phyloP scores from a whole-genome alignment of 2,113 vertebrate species.

The Dicaeum eximium region DNA sequence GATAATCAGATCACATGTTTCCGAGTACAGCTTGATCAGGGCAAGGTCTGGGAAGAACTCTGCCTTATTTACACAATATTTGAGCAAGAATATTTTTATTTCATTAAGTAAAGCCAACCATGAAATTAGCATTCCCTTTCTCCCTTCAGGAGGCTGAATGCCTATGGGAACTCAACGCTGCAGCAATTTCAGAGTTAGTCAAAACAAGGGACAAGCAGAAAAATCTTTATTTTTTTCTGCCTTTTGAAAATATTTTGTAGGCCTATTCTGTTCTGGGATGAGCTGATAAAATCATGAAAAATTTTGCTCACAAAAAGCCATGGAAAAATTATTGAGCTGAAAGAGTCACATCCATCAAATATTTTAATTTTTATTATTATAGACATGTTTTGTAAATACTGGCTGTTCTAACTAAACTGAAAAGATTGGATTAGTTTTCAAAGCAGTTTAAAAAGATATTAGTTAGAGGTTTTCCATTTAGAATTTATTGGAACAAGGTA shows the following conservation, averaged over 20 bases:
- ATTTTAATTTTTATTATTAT: background rate
- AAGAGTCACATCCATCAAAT: background rate
- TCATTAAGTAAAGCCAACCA: background rate
- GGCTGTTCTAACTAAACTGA: background rate
- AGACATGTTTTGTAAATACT: background rate
- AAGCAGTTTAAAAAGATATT: background rate
- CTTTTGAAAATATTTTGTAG: background rate
- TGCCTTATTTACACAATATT: background rate
- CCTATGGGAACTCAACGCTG: background rate
- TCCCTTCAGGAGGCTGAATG: background rate
- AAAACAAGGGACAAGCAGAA: background rate
- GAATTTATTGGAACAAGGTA: background rate
- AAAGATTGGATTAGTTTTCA: background rate
- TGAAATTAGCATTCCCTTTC: background rate
- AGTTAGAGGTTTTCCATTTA: background rate
- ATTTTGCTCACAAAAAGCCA: background rate
- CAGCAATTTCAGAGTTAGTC: background rate
- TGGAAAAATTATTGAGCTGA: background rate
- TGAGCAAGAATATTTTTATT: background rate
- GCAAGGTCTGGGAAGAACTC: background rate
- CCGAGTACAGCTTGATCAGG: background rate
- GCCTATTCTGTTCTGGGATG: background rate
- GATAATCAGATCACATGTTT: background rate
- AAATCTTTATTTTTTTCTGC: background rate
- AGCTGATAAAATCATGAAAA: background rate